Percentiles rank a stretch among this genome's conserved stretches.
Evolutionary conservation across 2,888 invertebrate species (phyloP).

Genomic region (Dastarcus helophoroides): DNA sequence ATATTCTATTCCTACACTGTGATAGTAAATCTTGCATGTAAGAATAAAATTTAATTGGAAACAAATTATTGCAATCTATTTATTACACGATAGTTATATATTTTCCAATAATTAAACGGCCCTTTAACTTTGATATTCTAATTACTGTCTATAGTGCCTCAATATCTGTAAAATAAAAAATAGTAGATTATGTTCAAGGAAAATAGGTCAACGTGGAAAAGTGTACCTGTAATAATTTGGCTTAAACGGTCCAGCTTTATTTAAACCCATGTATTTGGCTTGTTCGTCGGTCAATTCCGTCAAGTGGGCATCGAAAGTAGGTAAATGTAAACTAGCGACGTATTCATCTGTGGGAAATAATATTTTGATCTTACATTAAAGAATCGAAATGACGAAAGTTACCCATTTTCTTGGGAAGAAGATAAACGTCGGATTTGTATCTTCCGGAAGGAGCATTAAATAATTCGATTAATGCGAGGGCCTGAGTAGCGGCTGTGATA

Average conservation of each 20-base stretch:
- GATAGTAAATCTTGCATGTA: no score
- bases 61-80: no score
- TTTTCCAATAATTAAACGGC: no score
- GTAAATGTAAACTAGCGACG: constrained; percentile 92
- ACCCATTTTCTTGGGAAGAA: constrained; percentile 98
- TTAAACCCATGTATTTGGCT: constrained; percentile 93
- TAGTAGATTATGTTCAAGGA: no score
- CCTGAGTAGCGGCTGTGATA: constrained; percentile 95
- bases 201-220: no score
- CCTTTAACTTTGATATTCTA: no score
- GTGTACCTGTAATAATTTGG: constrained; percentile 91
- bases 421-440: constrained; percentile 94
- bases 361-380: constrained; percentile 6
- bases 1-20: no score
- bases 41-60: no score
- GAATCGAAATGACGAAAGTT: constrained; percentile 23
- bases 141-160: no score
- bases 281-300: constrained; percentile 95
- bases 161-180: no score
- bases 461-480: constrained; percentile 89
- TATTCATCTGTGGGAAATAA: constrained; percentile 66
- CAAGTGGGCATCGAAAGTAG: constrained; percentile 94
- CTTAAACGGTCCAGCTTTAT: constrained; percentile 97
- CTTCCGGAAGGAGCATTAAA: constrained; percentile 91
- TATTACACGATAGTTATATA: no score